Evolutionary conservation across 2,113 vertebrate genomes (phyloP).

Genomic region (Hippolais icterina): DNA sequence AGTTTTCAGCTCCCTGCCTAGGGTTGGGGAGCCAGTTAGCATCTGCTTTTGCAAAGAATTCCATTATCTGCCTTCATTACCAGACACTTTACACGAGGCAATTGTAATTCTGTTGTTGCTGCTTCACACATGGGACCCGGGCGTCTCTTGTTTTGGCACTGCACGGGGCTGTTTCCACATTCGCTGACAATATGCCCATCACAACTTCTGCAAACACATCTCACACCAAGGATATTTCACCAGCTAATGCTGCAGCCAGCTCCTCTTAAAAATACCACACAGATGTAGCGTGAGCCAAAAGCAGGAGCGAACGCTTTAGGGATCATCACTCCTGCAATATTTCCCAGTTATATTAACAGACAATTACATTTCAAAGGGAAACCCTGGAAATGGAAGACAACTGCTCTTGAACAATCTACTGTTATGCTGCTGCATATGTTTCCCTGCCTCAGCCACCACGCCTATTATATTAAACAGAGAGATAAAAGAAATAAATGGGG

Average conservation of each 20-base stretch:
- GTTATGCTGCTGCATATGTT: not conserved
- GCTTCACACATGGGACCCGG: not conserved
- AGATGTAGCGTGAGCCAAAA: not conserved
- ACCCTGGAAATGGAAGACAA: constrained; percentile 20
- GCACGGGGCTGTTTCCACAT: not conserved
- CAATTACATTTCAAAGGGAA: constrained; percentile 46
- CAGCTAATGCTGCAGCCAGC: not conserved
- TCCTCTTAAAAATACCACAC: not conserved
- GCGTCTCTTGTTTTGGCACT: not conserved
- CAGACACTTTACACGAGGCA: constrained; percentile 40
- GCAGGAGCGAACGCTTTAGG: not conserved
- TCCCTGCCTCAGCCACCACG: not conserved
- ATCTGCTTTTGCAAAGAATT: constrained; percentile 57
- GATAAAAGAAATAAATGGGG: constrained; percentile 45
- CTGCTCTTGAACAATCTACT: not conserved
- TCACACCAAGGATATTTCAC: not conserved
- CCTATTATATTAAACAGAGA: constrained; percentile 9
- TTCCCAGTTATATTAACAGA: not conserved
- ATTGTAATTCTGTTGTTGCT: constrained; percentile 52
- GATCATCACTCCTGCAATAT: not conserved
- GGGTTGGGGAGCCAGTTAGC: constrained; percentile 43
- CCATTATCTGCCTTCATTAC: constrained; percentile 68
- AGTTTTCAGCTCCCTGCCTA: constrained; percentile 12
- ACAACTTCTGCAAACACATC: not conserved
- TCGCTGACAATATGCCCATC: not conserved